Base-by-base conservation (phyloP, 2,797 vertebrate genomes). In the Lagocephalus sceleratus region DNA sequence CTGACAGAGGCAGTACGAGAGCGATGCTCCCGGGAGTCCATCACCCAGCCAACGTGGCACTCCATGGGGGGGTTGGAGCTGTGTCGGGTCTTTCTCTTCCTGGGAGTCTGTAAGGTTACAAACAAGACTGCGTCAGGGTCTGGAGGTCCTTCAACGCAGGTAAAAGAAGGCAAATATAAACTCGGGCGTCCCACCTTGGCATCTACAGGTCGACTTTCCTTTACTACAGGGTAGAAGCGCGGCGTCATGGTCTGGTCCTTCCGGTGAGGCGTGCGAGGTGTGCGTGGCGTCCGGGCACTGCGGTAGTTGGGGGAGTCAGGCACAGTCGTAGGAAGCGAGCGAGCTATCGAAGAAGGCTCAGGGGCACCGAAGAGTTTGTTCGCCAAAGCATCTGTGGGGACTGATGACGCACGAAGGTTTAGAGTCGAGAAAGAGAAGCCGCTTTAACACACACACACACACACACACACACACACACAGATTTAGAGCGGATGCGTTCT, bases 31-130 rank as follows among this genome's bases (percentile, higher is more conserved):
- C 97, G 89, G 12, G 97, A 98, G 82, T 99, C 97, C 97, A 99
- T 99, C 76, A 99, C 97, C 97, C 97, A 99, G 74, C 97, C 97
- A 2, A 99, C 96, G 0, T 99, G 97, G 72, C 94, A 97, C 86
- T 99, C 97, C 93, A 98, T 89, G 0, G 97, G 97, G 0, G 97
- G 97, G 78, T 99, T 99, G 0, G 97, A 98, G 85, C 97, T 99
- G 89, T 99, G 97, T 38, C 97, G 89, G 0, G 97, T 99, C 92
- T 99, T 99, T 75, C 96, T 93, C 83, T 99, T 99, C 42, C 96
- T 92, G 0, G 96, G 97, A 10, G 95, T 96, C 97, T 99, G 86
- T 25, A 41, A 22, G 0, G 6, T 45, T 0, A 17, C 5, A 7
- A 3, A 45, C 32, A 35, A 35, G 1, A 35, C 11, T 35, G 32